Conservation (phyloP, 2,113 vertebrate genomes). For the Stegostoma tigrinum region DNA sequence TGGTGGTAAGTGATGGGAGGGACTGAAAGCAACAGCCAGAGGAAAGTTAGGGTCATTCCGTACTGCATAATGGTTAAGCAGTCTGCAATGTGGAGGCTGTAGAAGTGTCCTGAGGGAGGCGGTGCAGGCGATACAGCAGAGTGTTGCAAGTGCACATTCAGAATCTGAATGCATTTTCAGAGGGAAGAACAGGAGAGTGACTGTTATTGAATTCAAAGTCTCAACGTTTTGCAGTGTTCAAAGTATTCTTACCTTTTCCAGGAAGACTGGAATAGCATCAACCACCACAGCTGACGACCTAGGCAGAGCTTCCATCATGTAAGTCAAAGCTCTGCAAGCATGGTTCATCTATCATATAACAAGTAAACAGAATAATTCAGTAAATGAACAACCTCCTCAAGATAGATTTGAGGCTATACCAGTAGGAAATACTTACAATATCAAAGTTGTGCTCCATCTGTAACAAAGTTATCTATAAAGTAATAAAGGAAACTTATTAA, state of each 20-base stretch:
- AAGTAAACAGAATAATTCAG: neutral
- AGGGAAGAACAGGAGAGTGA: neutral
- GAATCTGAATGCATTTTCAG: neutral
- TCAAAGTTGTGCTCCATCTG: constrained; percentile 99
- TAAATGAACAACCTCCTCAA: neutral
- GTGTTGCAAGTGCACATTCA: neutral
- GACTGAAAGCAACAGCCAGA: neutral
- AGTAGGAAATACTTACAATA: constrained; percentile 77
- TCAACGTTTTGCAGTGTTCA: neutral
- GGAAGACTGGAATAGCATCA: constrained; percentile 96
- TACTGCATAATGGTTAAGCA: neutral
- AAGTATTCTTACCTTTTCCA: constrained; percentile 79
- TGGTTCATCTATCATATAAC: constrained; percentile 83
- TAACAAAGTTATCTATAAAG: constrained; percentile 84
- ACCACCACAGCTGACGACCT: constrained; percentile 96
- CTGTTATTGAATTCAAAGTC: neutral
- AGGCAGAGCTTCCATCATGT: constrained; percentile 99
- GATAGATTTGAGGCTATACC: neutral
- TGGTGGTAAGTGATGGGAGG: no score
- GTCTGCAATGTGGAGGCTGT: neutral
- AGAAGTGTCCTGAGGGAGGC: neutral
- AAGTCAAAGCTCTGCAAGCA: constrained; percentile 94
- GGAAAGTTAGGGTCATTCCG: no score
- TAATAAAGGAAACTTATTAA: constrained; percentile 40
- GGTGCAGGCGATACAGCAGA: neutral